Conservation (phyloP, 2,797 vertebrate genomes). For the Benthosema pterotum region DNA sequence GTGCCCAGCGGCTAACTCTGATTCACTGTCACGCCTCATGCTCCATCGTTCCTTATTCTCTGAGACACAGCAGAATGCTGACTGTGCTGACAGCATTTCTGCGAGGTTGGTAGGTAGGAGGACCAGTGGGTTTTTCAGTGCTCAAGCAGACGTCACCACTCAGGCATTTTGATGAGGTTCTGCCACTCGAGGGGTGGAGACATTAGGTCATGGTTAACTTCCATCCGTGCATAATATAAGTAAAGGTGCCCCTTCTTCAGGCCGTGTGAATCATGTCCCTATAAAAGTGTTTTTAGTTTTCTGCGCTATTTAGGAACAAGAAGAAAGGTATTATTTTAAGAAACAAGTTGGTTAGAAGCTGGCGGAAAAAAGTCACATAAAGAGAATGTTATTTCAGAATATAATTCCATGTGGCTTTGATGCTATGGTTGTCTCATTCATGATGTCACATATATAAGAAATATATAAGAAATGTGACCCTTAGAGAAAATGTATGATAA, state of each 20-base stretch:
- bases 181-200: conserved; percentile 4
- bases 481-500: too few relatives aligned
- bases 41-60: conserved; percentile 2
- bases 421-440: neutral
- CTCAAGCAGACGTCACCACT: conserved; percentile 22
- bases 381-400: neutral
- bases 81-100: conserved; percentile 30
- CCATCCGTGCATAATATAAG: neutral
- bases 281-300: too few relatives aligned
- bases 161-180: conserved; percentile 50
- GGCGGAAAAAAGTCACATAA: neutral
- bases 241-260: conserved; percentile 6
- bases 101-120: conserved; percentile 48
- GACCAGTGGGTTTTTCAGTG: conserved; percentile 27
- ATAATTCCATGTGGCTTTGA: neutral
- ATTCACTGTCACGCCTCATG: conserved; percentile 13
- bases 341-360: neutral
- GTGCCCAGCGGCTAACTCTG: neutral
- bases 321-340: neutral
- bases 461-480: too few relatives aligned
- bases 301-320: neutral
- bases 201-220: neutral
- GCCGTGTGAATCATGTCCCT: too few relatives aligned
- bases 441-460: too few relatives aligned
- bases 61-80: conserved; percentile 23